Evolutionary conservation across 1,140 invertebrate genomes (phyloP).

Genomic region (Drosophila sucinea): DNA sequence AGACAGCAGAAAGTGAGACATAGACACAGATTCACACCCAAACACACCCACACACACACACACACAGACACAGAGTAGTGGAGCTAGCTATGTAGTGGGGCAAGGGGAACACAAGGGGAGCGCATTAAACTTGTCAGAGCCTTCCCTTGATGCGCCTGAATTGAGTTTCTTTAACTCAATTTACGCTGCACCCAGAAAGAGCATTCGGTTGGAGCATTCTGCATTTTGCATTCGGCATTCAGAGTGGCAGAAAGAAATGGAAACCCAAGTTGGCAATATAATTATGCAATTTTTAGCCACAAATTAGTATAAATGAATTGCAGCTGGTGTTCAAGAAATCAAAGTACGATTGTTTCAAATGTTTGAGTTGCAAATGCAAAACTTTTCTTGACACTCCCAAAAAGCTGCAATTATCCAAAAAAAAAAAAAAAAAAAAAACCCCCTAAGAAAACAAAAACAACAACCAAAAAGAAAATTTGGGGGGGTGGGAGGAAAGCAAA

Average conservation of each 20-base stretch:
- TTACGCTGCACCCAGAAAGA: constrained; percentile 25
- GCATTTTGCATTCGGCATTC: no score
- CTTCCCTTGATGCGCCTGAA: constrained; percentile 25
- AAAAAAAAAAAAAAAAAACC: not conserved
- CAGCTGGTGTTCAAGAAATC: constrained; percentile 66
- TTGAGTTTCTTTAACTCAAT: constrained; percentile 44
- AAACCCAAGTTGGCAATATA: constrained; percentile 48
- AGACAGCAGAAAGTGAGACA: constrained; percentile 9
- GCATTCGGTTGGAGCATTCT: not conserved
- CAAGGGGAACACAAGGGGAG: not conserved
- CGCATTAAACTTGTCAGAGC: constrained; percentile 70
- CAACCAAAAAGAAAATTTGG: constrained; percentile 5
- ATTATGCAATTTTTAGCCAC: constrained; percentile 55
- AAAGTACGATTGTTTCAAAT: constrained; percentile 57
- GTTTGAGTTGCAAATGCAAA: constrained; percentile 43
- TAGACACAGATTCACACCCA: not conserved
- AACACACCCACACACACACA: not conserved
- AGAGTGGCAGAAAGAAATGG: constrained; percentile 1
- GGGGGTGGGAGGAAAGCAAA: not conserved
- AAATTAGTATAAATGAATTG: constrained; percentile 59
- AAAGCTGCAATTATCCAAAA: constrained; percentile 61
- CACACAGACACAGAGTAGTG: not conserved
- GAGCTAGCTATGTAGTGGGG: not conserved
- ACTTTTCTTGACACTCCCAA: constrained; percentile 52
- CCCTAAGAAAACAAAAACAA: not conserved